Evolutionary conservation across 2,797 vertebrate genomes (phyloP), one percentile per base, ranked within the genome.

Genomic region (Leontocebus nigricollis): DNA sequence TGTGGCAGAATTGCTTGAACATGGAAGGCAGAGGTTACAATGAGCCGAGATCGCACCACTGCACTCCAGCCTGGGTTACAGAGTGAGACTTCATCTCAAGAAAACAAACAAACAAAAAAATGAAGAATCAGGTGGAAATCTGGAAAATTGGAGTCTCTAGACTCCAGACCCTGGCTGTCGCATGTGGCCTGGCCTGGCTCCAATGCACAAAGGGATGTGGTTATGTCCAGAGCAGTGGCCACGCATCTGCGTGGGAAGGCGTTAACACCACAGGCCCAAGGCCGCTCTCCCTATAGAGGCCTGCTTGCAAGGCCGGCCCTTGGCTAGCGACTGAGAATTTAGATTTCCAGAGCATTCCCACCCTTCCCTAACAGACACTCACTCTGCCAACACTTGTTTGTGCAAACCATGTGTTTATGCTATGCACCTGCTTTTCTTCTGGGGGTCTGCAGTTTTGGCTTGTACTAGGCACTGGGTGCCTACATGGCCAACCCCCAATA

Each of bases 171-270:
- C 33, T 1, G 41, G 64, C 26, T 36, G 24, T 11, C 33, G 52
- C 12, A 20, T 1, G 36, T 26, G 55, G 76, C 75, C 41, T 30
- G 52, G n/a, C n/a, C 33, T 22, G 19, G 67, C 33, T 36, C 19
- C 67, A 14, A 33, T 22, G 11, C 39, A 26, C 24, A 39, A 4
- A 26, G 20, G 48, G 5, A 0, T 9, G 4, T 7, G 73, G 30
- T 0, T 5, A 1, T 48, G 27, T 24, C 6, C 7, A 11, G 41
- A 41, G 19, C 41, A n/a, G 59, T 1, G 7, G 26, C 13, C 4
- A 24, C 11, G 4, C 3, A 7, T 6, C 15, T 3, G 12, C 0
- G 7, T 7, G 13, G 41, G 2, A 19, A 41, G 36, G 50, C 3
- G 5, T 5, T 30, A 26, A 22, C 39, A 11, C 17, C 17, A 22